These are phyloP conservation scores for Poeciliopsis prolifica DNA, from an alignment of 2,113 vertebrate genomes.

Conservation along the genomic window DNA sequence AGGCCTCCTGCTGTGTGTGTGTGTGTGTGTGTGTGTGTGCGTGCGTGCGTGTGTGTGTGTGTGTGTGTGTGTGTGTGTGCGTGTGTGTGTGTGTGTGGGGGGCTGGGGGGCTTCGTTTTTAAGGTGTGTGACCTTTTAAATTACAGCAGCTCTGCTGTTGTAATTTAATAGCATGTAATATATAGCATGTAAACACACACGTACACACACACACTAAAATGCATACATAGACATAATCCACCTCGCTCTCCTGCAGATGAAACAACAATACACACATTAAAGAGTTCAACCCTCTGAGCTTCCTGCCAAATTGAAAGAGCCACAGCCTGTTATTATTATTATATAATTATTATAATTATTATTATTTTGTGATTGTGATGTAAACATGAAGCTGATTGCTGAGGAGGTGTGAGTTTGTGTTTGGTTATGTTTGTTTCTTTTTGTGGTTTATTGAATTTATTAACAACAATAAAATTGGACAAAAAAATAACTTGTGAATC, in stretches of 20 bases:
- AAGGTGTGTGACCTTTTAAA: too few relatives aligned
- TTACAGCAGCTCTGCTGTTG: too few relatives aligned
- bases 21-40: background rate
- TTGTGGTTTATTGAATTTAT: background rate
- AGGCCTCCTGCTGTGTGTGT: background rate
- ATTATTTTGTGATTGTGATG: background rate
- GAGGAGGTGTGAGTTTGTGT: background rate
- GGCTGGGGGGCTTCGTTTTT: too few relatives aligned
- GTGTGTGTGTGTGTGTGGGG: too few relatives aligned
- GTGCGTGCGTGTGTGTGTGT: background rate
- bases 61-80: background rate
- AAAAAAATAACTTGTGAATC: background rate
- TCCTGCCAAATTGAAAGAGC: background rate
- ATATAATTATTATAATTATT: too few relatives aligned
- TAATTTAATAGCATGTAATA: too few relatives aligned
- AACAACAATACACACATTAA: constrained; percentile 1
- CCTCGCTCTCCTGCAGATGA: background rate
- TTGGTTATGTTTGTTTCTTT: background rate
- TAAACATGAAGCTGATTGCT: background rate
- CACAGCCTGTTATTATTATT: background rate
- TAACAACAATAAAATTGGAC: background rate
- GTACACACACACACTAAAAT: background rate
- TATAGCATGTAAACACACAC: too few relatives aligned
- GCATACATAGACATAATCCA: background rate
- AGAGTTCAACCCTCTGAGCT: background rate